phyloP scores from a whole-genome alignment of 2,888 invertebrate species.

The Ptychoptera albimana region DNA sequence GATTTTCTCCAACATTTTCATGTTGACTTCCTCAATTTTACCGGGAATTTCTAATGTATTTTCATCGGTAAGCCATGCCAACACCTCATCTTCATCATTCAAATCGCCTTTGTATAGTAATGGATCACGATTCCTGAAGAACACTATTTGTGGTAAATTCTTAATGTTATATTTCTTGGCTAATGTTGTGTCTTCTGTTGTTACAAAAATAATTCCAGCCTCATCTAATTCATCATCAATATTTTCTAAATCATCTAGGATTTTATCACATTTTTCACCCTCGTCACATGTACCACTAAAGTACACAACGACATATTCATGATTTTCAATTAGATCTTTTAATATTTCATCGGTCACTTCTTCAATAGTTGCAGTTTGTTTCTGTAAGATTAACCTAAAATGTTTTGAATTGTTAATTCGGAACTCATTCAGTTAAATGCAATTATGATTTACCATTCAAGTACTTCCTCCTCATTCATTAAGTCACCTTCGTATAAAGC shows the following conservation, averaged over 20 bases:
- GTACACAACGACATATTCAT: conserved; percentile 87
- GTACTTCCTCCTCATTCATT: conserved; percentile 79
- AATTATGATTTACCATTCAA: conserved; percentile 45
- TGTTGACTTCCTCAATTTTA: conserved; percentile 83
- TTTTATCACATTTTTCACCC: conserved; percentile 72
- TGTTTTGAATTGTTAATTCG: neutral
- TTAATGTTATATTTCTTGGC: conserved; percentile 79
- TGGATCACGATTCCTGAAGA: conserved; percentile 85
- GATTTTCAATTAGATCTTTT: conserved; percentile 67
- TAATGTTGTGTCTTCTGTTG: conserved; percentile 66
- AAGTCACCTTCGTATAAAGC: conserved; percentile 83
- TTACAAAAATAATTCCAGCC: conserved; percentile 84
- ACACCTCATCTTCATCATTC: conserved; percentile 79
- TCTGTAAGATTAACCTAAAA: conserved; percentile 46
- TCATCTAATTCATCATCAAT: conserved; percentile 89
- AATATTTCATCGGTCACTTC: conserved; percentile 88
- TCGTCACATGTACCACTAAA: conserved; percentile 83
- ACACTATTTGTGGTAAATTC: conserved; percentile 67
- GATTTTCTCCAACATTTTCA: conserved; percentile 79
- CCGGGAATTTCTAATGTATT: conserved; percentile 82
- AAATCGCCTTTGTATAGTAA: conserved; percentile 70
- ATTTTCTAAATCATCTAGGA: conserved; percentile 72
- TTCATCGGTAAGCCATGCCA: conserved; percentile 84
- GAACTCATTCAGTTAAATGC: conserved; percentile 7
- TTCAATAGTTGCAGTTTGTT: conserved; percentile 81